A percentile compares a stretch with the other conserved stretches of the same genome.
These are phyloP conservation scores for Bos taurus DNA, from an alignment of 2,113 vertebrate genomes.

Conservation along the genomic window DNA sequence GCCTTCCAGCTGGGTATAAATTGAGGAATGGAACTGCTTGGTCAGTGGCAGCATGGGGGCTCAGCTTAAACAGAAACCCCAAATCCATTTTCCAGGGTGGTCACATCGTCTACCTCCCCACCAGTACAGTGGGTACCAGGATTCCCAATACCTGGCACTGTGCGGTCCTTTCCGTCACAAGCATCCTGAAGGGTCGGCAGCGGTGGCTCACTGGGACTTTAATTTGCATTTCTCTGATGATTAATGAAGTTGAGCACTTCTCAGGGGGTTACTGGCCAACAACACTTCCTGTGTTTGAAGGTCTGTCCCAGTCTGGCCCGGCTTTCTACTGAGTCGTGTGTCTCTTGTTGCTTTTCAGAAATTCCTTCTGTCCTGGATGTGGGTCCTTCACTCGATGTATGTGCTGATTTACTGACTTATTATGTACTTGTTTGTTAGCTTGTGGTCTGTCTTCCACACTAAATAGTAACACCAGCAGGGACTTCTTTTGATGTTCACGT, in stretches of 20 bases:
- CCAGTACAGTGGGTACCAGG: not conserved
- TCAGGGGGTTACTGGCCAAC: not conserved
- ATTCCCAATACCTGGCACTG: not conserved
- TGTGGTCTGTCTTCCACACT: not conserved
- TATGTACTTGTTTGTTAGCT: not conserved
- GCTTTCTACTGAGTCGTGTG: not conserved
- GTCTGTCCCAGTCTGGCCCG: not conserved
- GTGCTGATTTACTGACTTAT: not conserved
- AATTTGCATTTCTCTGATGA: not conserved
- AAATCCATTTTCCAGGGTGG: not conserved
- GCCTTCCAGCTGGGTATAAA: not conserved
- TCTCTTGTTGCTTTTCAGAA: not conserved
- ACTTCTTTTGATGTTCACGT: not conserved
- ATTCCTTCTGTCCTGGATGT: not conserved
- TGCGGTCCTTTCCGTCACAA: not conserved
- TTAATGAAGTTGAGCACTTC: not conserved
- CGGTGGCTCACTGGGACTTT: not conserved
- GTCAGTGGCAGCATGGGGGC: not conserved
- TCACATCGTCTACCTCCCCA: rapidly evolving
- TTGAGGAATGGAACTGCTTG: not conserved
- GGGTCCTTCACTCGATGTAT: not conserved
- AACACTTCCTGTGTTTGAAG: not conserved
- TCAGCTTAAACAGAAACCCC: not conserved
- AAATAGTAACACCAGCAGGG: not conserved
- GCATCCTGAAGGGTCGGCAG: too few relatives aligned